phyloP scores from a whole-genome alignment of 2,797 vertebrate species.

The Etheostoma nigrum region DNA sequence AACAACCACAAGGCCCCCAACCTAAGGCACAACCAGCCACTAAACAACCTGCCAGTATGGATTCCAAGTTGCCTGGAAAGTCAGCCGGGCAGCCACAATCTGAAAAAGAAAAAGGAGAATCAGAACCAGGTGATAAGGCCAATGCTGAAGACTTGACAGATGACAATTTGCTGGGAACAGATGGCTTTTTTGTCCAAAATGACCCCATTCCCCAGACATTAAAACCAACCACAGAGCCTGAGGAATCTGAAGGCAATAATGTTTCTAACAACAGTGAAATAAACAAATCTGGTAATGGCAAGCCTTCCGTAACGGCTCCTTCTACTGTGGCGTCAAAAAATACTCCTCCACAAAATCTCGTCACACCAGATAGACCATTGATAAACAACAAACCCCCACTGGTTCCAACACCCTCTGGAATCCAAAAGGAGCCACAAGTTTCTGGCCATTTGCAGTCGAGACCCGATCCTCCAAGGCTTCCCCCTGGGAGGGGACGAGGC shows the following conservation, averaged over 20 bases:
- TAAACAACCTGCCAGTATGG: constrained; percentile 37
- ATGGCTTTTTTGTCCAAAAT: constrained; percentile 83
- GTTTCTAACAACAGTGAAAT: constrained; percentile 38
- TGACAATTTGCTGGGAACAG: constrained; percentile 75
- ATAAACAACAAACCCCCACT: constrained; percentile 49
- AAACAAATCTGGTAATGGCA: constrained; percentile 43
- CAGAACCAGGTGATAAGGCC: constrained; percentile 17
- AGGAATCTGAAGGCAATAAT: constrained; percentile 30
- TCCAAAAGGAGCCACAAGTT: constrained; percentile 49
- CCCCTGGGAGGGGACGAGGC: constrained; percentile 75
- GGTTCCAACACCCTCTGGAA: constrained; percentile 46
- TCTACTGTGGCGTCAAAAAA: constrained; percentile 40
- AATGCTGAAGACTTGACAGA: constrained; percentile 74
- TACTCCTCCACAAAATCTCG: constrained; percentile 43
- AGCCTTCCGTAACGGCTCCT: constrained; percentile 37
- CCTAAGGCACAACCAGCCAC: constrained; percentile 51
- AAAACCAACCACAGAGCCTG: constrained; percentile 13
- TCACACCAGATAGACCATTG: constrained; percentile 52
- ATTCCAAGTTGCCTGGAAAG: constrained; percentile 53
- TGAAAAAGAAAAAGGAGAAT: constrained; percentile 53
- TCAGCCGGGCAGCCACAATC: constrained; percentile 20
- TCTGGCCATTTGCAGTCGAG: constrained; percentile 54
- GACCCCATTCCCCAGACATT: constrained; percentile 86
- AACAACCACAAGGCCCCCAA: constrained; percentile 49
- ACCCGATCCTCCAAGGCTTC: constrained; percentile 56